These are phyloP conservation scores for Drosophila lacertosa DNA, from an alignment of 1,140 invertebrate genomes.

Conservation along the genomic window DNA sequence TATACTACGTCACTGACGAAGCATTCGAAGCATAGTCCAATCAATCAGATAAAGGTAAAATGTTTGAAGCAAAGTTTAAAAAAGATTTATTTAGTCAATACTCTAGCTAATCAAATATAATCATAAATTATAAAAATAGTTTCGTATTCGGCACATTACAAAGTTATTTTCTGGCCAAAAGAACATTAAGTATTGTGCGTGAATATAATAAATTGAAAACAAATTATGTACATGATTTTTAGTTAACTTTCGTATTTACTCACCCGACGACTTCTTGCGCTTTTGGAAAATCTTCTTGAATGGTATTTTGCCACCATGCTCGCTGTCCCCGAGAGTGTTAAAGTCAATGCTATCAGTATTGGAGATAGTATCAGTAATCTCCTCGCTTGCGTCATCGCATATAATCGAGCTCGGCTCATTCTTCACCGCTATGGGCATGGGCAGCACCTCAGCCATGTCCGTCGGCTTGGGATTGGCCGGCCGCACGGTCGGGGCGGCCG, in stretches of 20 bases:
- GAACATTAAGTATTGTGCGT: too few relatives aligned
- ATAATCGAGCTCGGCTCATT: conserved; percentile 7
- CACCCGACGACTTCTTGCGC: conserved; percentile 82
- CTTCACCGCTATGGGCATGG: conserved; percentile 45
- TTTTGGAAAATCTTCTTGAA: conserved; percentile 81
- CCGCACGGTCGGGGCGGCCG: not conserved
- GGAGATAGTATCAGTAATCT: not conserved
- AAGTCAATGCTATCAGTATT: not conserved
- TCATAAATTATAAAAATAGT: too few relatives aligned
- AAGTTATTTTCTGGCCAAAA: too few relatives aligned
- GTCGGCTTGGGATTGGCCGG: not conserved
- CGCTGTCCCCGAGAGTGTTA: conserved; percentile 5
- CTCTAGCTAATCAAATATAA: too few relatives aligned
- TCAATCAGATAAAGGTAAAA: too few relatives aligned
- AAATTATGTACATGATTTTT: too few relatives aligned
- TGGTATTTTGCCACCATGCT: conserved; percentile 64
- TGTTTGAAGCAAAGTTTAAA: too few relatives aligned
- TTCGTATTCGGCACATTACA: too few relatives aligned
- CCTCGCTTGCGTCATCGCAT: not conserved
- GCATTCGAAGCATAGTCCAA: too few relatives aligned
- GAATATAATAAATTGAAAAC: too few relatives aligned
- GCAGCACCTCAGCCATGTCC: conserved; percentile 3
- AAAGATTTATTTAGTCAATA: too few relatives aligned
- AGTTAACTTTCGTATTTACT: not conserved
- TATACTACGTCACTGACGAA: too few relatives aligned